A percentile compares a stretch with the other conserved stretches of the same genome.
Evolutionary conservation across 2,113 vertebrate genomes (phyloP).

Genomic region (Eptatretus burgeri): DNA sequence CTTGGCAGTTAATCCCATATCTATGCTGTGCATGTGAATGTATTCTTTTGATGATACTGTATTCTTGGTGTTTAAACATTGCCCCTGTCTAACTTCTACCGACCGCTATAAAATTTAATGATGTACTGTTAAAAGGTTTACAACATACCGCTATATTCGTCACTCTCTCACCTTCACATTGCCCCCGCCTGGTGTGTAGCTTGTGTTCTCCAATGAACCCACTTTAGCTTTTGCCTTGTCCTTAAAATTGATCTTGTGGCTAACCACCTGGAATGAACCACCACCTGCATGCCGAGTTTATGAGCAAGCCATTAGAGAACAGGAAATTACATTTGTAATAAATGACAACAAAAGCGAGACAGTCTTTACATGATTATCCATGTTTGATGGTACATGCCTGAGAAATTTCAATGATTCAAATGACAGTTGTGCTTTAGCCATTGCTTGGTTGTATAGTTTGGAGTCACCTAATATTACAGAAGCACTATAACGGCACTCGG

Average conservation of each 20-base stretch:
- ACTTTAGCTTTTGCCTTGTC: conserved; percentile 61
- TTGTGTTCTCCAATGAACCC: conserved; percentile 42
- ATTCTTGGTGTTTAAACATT: too few relatives aligned
- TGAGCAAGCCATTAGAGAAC: background rate
- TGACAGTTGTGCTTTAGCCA: too few relatives aligned
- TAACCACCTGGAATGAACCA: conserved; percentile 50
- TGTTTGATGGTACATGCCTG: background rate
- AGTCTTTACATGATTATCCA: background rate
- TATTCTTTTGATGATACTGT: too few relatives aligned
- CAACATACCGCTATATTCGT: too few relatives aligned
- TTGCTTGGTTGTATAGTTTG: too few relatives aligned
- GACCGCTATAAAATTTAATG: too few relatives aligned
- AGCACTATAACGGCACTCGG: too few relatives aligned
- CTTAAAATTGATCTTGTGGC: conserved; percentile 51
- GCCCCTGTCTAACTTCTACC: too few relatives aligned
- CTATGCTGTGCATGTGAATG: too few relatives aligned
- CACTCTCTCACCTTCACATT: conserved; percentile 25
- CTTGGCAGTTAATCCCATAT: too few relatives aligned
- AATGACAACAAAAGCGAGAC: background rate
- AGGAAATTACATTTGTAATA: background rate
- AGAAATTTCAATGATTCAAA: background rate
- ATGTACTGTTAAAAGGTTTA: too few relatives aligned
- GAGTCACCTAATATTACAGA: too few relatives aligned
- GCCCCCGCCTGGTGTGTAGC: conserved; percentile 30
- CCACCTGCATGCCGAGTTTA: conserved; percentile 20